A percentile compares a stretch with the other conserved stretches of the same genome.
These are phyloP conservation scores for Lepidocyrtinus sp. DNA, from an alignment of 2,888 invertebrate genomes.

Conservation along the genomic window DNA sequence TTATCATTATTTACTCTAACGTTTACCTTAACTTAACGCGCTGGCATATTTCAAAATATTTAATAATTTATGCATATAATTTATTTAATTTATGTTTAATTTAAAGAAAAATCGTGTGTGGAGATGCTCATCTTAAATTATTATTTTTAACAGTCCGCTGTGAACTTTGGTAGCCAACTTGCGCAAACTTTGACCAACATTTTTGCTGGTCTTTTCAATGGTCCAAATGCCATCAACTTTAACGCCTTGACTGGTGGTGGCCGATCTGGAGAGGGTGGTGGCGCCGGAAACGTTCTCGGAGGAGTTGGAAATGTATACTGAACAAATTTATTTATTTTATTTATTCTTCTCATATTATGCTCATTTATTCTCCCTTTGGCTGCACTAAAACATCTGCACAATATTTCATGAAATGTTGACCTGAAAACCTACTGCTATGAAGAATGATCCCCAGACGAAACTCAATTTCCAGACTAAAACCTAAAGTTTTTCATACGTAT, in stretches of 20 bases:
- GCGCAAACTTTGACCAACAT: slow-evolving; percentile 69
- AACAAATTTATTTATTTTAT: slow-evolving; percentile 44
- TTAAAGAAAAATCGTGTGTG: neutral
- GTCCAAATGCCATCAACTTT: slow-evolving; percentile 67
- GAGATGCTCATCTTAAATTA: slow-evolving; percentile 22
- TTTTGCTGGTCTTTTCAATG: slow-evolving; percentile 69
- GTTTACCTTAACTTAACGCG: no score
- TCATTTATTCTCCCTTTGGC: slow-evolving; percentile 19
- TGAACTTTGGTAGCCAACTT: slow-evolving; percentile 70
- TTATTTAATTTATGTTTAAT: slow-evolving; percentile 39
- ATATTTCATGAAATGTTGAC: no score
- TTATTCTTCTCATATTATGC: slow-evolving; percentile 22
- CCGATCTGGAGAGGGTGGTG: slow-evolving; percentile 56
- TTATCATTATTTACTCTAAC: no score
- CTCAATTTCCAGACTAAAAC: no score
- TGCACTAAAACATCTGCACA: slow-evolving; percentile 22
- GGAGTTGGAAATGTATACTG: slow-evolving; percentile 70
- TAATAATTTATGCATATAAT: slow-evolving; percentile 22
- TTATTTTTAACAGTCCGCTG: slow-evolving; percentile 67
- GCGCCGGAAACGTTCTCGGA: slow-evolving; percentile 66
- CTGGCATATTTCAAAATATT: no score
- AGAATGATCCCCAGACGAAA: slow-evolving; percentile 44
- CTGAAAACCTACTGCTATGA: slow-evolving; percentile 31
- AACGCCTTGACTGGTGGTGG: slow-evolving; percentile 63
- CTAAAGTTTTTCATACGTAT: neutral